phyloP scores from a whole-genome alignment of 2,888 invertebrate species.

The Troides aeacus region DNA sequence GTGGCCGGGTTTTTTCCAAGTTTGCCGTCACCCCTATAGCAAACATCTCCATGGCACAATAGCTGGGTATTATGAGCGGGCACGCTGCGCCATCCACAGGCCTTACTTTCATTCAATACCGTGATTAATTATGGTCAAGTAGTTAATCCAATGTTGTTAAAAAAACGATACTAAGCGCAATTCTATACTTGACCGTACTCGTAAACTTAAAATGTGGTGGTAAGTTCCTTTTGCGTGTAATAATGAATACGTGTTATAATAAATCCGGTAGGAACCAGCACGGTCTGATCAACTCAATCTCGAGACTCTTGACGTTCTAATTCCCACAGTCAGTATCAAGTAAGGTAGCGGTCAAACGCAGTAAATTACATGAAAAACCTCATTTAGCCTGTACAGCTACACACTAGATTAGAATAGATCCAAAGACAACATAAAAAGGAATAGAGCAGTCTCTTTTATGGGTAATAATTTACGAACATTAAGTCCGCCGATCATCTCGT shows the following conservation, averaged over 20 bases:
- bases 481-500: not conserved
- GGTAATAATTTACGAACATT: conserved; percentile 21
- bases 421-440: conserved; percentile 4
- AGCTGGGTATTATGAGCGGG: too few species aligned
- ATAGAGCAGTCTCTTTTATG: conserved; percentile 11
- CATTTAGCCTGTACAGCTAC: not conserved
- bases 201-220: not conserved
- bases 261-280: not conserved
- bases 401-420: not conserved
- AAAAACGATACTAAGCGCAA: too few species aligned
- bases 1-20: too few species aligned
- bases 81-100: too few species aligned
- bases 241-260: conserved; percentile 1
- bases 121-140: too few species aligned
- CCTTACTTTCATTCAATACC: too few species aligned
- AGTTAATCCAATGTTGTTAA: too few species aligned
- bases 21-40: too few species aligned
- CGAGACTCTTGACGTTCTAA: conserved; percentile 4
- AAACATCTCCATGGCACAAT: too few species aligned
- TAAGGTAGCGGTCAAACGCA: conserved; percentile 5
- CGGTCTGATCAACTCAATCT: not conserved
- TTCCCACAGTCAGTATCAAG: conserved; percentile 5
- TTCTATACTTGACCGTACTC: not conserved
- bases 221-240: not conserved
- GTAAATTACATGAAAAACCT: conserved; percentile 17